Evolutionary conservation across 2,888 invertebrate species (phyloP).

Genomic region (Kryphioiulus occultus): DNA sequence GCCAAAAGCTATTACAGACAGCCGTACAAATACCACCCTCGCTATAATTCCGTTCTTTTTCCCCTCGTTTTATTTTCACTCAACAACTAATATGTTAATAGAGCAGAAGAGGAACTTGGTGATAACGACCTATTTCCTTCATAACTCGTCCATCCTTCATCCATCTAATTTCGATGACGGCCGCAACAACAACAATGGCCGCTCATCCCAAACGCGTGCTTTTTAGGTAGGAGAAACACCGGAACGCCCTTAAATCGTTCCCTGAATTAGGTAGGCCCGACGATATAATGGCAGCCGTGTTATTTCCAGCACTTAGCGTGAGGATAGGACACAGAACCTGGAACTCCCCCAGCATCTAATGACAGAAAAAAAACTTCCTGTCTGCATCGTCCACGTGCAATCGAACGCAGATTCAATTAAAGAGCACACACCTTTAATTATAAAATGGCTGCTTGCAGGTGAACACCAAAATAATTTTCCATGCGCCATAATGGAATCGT

Average conservation of each 20-base stretch:
- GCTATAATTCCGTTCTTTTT: slow-evolving; percentile 16
- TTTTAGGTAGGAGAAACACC: neutral
- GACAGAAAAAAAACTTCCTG: slow-evolving; percentile 25
- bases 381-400: neutral
- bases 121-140: slow-evolving; percentile 46
- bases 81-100: slow-evolving; percentile 42
- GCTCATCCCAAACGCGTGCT: neutral
- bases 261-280: neutral
- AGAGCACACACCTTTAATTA: neutral
- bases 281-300: neutral
- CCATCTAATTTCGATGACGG: slow-evolving; percentile 45
- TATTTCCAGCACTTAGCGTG: slow-evolving; percentile 3
- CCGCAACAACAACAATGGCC: slow-evolving; percentile 40
- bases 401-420: neutral
- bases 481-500: neutral
- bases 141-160: slow-evolving; percentile 41
- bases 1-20: neutral
- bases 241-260: neutral
- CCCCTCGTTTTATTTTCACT: slow-evolving; percentile 37
- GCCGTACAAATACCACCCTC: neutral
- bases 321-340: neutral
- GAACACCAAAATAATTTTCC: neutral
- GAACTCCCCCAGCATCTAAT: slow-evolving; percentile 11
- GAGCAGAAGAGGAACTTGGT: slow-evolving; percentile 41
- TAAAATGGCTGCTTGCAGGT: neutral